Evolutionary conservation across 2,888 invertebrate genomes (phyloP).

Genomic region (Amaurobius ferox): DNA sequence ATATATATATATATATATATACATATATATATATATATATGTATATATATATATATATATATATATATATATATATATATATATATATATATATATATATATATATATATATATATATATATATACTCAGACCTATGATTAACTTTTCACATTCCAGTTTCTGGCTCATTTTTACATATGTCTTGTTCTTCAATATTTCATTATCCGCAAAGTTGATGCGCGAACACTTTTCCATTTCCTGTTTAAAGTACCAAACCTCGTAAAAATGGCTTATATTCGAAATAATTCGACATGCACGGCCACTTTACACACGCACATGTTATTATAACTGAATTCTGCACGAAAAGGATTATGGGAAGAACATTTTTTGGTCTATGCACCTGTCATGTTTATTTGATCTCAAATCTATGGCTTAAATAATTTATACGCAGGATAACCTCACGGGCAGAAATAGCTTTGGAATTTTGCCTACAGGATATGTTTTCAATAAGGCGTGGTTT

Average conservation of each 20-base stretch:
- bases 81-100: background rate
- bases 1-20: background rate
- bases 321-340: background rate
- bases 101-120: slow-evolving; percentile 6
- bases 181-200: background rate
- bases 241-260: background rate
- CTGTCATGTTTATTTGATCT: background rate
- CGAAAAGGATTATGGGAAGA: background rate
- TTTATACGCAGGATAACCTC: background rate
- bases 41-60: background rate
- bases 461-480: background rate
- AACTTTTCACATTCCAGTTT: background rate
- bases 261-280: background rate
- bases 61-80: no score
- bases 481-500: background rate
- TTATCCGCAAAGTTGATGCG: background rate
- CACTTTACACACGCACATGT: background rate
- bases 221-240: background rate
- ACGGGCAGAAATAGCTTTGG: background rate
- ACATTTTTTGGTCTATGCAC: background rate
- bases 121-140: background rate
- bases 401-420: background rate
- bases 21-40: background rate
- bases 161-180: background rate
- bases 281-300: background rate